Evolutionary conservation across 2,797 vertebrate species (phyloP).

Genomic region (Prunella strophiata): DNA sequence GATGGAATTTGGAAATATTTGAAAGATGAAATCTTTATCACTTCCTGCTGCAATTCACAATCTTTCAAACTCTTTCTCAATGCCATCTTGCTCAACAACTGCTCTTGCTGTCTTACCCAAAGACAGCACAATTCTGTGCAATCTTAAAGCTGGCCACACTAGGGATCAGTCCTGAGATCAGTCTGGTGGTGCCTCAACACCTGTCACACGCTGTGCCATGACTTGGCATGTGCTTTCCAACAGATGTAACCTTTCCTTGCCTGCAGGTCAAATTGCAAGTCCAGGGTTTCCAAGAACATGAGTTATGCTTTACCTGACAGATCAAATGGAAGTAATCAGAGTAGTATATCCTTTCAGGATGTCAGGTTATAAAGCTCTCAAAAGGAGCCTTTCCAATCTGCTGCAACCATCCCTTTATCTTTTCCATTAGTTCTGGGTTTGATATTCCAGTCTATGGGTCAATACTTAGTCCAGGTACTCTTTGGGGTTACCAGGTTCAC

Average conservation of each 20-base stretch:
- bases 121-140: neutral
- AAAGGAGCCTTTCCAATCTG: neutral
- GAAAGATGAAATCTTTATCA: neutral
- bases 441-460: neutral
- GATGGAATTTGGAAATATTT: neutral
- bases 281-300: neutral
- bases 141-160: no score
- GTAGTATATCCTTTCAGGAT: neutral
- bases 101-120: neutral
- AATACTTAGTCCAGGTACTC: neutral
- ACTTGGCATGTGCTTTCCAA: neutral
- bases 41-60: neutral
- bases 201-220: neutral
- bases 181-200: neutral
- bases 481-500: neutral
- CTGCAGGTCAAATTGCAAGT: neutral
- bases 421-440: neutral
- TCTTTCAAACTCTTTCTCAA: neutral
- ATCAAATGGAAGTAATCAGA: neutral
- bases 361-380: neutral
- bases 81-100: neutral
- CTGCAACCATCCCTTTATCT: neutral
- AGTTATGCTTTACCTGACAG: neutral
- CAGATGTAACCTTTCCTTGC: neutral
- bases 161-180: neutral